These are phyloP conservation scores for Microctonus brassicae DNA, from an alignment of 2,888 invertebrate genomes.

Conservation along the genomic window DNA sequence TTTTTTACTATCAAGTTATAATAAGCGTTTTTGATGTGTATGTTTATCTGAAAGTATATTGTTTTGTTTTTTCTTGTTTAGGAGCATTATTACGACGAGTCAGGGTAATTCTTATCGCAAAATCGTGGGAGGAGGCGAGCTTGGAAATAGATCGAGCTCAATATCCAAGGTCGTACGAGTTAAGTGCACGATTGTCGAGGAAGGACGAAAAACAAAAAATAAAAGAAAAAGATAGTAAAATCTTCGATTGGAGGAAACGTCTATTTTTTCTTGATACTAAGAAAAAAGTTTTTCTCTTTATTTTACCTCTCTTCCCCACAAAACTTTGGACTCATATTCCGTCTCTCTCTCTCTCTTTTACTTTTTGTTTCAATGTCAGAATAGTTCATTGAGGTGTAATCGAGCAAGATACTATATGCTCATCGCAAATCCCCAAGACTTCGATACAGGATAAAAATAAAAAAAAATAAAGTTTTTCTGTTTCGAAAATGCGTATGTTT, in stretches of 20 bases:
- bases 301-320: neutral
- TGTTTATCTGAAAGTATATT: neutral
- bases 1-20: neutral
- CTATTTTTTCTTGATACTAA: constrained; percentile 50
- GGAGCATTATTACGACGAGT: neutral
- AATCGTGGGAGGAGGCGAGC: neutral
- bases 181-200: constrained; percentile 32
- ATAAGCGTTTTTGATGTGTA: neutral
- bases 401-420: constrained; percentile 43
- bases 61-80: neutral
- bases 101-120: neutral
- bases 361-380: constrained; percentile 36
- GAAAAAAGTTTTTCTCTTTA: constrained; percentile 47
- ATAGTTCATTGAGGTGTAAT: constrained; percentile 55
- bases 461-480: constrained; percentile 11
- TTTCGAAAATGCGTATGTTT: constrained; percentile 14
- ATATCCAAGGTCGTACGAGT: constrained; percentile 57
- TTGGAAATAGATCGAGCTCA: constrained; percentile 52
- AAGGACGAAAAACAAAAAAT: constrained; percentile 15
- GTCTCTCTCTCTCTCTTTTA: constrained; percentile 42
- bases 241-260: constrained; percentile 54
- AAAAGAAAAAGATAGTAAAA: constrained; percentile 34
- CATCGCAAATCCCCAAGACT: constrained; percentile 11
- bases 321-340: constrained; percentile 43
- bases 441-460: constrained; percentile 26